Evolutionary conservation across 2,797 vertebrate species (phyloP).

Genomic region (Pseudochirops corinnae): DNA sequence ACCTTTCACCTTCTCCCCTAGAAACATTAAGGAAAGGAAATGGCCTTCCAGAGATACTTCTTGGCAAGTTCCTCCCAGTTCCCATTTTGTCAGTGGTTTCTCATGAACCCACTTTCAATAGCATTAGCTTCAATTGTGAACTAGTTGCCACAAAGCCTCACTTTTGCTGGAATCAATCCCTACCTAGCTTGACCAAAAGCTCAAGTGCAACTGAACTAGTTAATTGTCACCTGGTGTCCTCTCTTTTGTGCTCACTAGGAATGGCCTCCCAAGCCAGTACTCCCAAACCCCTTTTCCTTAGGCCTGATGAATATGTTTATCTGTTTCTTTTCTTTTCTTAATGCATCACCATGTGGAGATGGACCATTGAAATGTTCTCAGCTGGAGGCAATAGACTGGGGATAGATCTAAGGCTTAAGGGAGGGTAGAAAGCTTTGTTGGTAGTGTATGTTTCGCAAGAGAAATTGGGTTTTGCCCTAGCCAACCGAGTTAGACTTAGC

Average conservation of each 20-base stretch:
- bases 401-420: slow-evolving; percentile 65
- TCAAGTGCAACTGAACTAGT: slow-evolving; percentile 66
- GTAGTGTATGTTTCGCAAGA: slow-evolving; percentile 62
- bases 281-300: slow-evolving; percentile 63
- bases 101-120: slow-evolving; percentile 67
- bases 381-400: slow-evolving; percentile 67
- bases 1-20: slow-evolving; percentile 79
- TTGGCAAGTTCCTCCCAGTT: slow-evolving; percentile 73
- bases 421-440: slow-evolving; percentile 58
- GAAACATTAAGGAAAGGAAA: slow-evolving; percentile 79
- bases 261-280: slow-evolving; percentile 72
- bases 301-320: slow-evolving; percentile 62
- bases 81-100: slow-evolving; percentile 62
- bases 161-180: slow-evolving; percentile 72
- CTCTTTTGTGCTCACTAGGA: slow-evolving; percentile 75
- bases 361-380: slow-evolving; percentile 55
- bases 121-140: slow-evolving; percentile 71
- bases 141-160: slow-evolving; percentile 71
- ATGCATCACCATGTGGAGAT: slow-evolving; percentile 67
- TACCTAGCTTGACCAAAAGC: slow-evolving; percentile 61
- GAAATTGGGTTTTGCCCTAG: slow-evolving; percentile 65
- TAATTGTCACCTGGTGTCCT: slow-evolving; percentile 63
- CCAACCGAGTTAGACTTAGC: slow-evolving; percentile 71
- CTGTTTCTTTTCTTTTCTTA: slow-evolving; percentile 66
- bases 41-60: slow-evolving; percentile 74